These are phyloP conservation scores for Saccopteryx leptura DNA, from an alignment of 2,113 vertebrate genomes.

Conservation along the genomic window DNA sequence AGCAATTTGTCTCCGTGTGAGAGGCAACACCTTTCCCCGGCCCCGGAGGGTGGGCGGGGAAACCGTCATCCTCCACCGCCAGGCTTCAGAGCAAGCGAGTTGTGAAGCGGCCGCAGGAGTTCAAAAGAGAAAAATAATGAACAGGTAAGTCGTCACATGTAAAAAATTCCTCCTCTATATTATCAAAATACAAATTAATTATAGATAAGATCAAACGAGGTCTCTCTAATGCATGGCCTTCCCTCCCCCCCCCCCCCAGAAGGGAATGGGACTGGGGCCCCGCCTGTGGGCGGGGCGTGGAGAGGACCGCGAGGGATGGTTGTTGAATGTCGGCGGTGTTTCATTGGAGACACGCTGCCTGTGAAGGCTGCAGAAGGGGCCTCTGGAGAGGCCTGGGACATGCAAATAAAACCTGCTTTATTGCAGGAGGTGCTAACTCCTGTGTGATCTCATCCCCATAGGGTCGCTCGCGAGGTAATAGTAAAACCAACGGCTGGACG, in stretches of 20 bases:
- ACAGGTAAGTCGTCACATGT: slow-evolving; percentile 91
- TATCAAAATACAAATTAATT: slow-evolving; percentile 93
- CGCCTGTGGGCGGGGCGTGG: slow-evolving; percentile 84
- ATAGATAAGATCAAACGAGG: slow-evolving; percentile 91
- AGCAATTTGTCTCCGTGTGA: slow-evolving; percentile 92
- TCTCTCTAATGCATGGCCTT: slow-evolving; percentile 90
- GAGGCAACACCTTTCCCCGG: slow-evolving; percentile 89
- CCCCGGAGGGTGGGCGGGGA: slow-evolving; percentile 88
- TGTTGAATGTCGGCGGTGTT: slow-evolving; percentile 84
- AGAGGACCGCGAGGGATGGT: slow-evolving; percentile 80
- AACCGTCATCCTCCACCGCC: slow-evolving; percentile 86
- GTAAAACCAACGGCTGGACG: slow-evolving; percentile 83
- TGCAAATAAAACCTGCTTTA: slow-evolving; percentile 88
- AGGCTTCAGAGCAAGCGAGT: slow-evolving; percentile 86
- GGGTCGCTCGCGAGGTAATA: slow-evolving; percentile 82
- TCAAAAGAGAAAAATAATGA: slow-evolving; percentile 91
- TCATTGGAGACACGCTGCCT: slow-evolving; percentile 83
- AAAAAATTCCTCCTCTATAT: slow-evolving; percentile 90
- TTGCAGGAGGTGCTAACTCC: slow-evolving; percentile 86
- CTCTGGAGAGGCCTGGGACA: slow-evolving; percentile 86
- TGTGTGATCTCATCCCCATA: slow-evolving; percentile 84
- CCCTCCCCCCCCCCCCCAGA: slow-evolving; percentile 80
- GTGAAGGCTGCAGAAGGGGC: slow-evolving; percentile 82
- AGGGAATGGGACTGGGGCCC: slow-evolving; percentile 83
- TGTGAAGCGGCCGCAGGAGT: slow-evolving; percentile 91